phyloP scores from a whole-genome alignment of 2,113 vertebrate genomes.

The Dicentrarchus labrax region DNA sequence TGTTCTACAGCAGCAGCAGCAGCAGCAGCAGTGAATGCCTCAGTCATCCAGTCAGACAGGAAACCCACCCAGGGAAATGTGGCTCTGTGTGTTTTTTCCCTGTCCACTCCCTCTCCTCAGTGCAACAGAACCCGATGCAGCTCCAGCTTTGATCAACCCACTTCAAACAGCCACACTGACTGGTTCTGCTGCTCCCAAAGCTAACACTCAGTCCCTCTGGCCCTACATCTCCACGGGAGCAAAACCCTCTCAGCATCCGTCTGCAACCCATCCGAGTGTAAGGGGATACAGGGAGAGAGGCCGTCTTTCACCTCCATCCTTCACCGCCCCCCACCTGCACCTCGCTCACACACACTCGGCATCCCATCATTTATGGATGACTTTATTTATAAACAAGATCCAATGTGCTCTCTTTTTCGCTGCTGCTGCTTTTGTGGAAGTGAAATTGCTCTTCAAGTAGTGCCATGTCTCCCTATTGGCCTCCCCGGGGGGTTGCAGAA shows the following conservation, averaged over 20 bases:
- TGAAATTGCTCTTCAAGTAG: constrained; percentile 66
- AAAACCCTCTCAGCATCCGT: constrained; percentile 59
- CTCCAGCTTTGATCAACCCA: constrained; percentile 72
- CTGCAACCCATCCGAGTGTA: constrained; percentile 49
- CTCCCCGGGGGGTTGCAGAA: constrained; percentile 50
- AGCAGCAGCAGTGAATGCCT: constrained; percentile 9
- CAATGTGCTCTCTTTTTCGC: constrained; percentile 18
- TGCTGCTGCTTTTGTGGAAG: constrained; percentile 62
- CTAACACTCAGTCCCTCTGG: constrained; percentile 28
- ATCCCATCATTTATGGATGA: constrained; percentile 82
- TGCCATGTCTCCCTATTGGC: constrained; percentile 38
- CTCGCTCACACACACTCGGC: constrained; percentile 37
- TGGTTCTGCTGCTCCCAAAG: constrained; percentile 53
- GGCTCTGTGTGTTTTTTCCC: constrained; percentile 33
- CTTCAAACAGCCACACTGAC: constrained; percentile 69
- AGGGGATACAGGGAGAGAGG: constrained; percentile 56
- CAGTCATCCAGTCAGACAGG: constrained; percentile 37
- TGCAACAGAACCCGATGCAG: constrained; percentile 47
- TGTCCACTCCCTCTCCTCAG: constrained; percentile 41
- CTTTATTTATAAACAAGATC: constrained; percentile 81
- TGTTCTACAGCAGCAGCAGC: constrained; percentile 15
- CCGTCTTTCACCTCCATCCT: constrained; percentile 56
- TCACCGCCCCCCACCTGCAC: constrained; percentile 43
- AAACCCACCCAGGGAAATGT: constrained; percentile 44
- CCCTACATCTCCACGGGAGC: constrained; percentile 35